Evolutionary conservation across 2,888 invertebrate genomes (phyloP), one percentile per base, ranked within the genome.

Genomic region (Unio delphinus): DNA sequence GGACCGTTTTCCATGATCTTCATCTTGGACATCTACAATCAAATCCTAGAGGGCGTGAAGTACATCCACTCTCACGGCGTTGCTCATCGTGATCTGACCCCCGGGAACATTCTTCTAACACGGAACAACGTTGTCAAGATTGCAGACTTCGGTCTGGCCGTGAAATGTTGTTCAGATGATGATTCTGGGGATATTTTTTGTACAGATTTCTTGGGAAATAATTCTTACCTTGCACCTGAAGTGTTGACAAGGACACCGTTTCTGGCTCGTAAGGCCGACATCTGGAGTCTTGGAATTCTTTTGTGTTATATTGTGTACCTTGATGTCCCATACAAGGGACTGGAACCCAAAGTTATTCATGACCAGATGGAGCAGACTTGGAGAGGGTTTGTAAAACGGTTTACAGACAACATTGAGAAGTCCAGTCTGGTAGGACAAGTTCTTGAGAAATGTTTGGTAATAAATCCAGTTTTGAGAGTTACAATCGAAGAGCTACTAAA

Each of bases 121-220:
- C 30, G 65, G 7, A 66, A 77, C 18, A 55, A 72, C 34, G 74
- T 74, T 15, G 72, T 81, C 28, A 80, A 77, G 73, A 65, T 81
- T 55, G 78, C 81, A 4, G 81, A 81, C 59, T 81, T 81, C 65
- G 81, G 81, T 5, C 65, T 81, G 5, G 75, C 81, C 2, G 74
- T 81, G 6, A 72, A 66, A 30, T 78, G 75, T 63, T 61, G 68
- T 60, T 61, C 64, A 1, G 54, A 20, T 1, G 28, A 63, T 15
- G 70, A 64, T 15, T 45, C 15, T 45, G 11, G 3, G 15, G 45
- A 45, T 15, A 45, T 79, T n/a, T 30, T 78, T 8, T 81, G 81
- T 59, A 69, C 72, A 0, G 81, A 81, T 62, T 81, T 73, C 60
- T 67, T 81, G 15, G 80, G 80, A 54, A 76, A 73, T n/a, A 58